Evolutionary conservation across 2,888 invertebrate species (phyloP).

Genomic region (Corythucha ciliata): DNA sequence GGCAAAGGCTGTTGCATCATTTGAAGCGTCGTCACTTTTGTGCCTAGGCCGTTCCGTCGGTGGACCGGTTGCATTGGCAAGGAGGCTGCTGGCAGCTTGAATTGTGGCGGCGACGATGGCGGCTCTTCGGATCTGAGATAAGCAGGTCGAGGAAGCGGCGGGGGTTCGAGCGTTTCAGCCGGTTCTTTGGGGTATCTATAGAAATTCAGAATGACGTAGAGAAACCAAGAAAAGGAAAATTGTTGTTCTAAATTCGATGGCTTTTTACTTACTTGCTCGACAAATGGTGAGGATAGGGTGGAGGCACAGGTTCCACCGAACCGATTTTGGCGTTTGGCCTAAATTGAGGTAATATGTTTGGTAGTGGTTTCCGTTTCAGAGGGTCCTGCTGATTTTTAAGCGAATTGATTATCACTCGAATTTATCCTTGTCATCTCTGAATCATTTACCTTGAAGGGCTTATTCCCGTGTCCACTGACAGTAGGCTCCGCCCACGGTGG

Average conservation of each 20-base stretch:
- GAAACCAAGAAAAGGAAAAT: no score
- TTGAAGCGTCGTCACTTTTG: conserved; percentile 54
- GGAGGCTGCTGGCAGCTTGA: neutral
- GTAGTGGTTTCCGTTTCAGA: conserved; percentile 41
- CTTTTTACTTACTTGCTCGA: no score
- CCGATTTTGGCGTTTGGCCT: conserved; percentile 50
- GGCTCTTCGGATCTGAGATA: conserved; percentile 13
- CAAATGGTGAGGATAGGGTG: conserved; percentile 30
- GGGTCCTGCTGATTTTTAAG: conserved; percentile 14
- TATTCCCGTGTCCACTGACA: conserved; percentile 11
- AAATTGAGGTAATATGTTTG: conserved; percentile 63
- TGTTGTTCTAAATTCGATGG: no score
- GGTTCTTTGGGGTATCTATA: conserved; percentile 31
- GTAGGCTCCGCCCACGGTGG: no score
- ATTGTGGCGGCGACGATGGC: neutral
- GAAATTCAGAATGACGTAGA: no score
- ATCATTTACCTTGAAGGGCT: conserved; percentile 11
- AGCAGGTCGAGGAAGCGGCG: conserved; percentile 40
- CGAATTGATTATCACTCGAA: conserved; percentile 7
- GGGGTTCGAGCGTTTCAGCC: conserved; percentile 46
- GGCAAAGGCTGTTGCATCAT: conserved; percentile 51
- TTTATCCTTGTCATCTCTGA: conserved; percentile 16
- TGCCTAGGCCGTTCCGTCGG: conserved; percentile 39
- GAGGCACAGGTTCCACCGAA: conserved; percentile 32
- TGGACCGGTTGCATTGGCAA: conserved; percentile 26